Base-by-base conservation (phyloP, 2,888 invertebrate genomes). In the Aleiodes alternator region DNA sequence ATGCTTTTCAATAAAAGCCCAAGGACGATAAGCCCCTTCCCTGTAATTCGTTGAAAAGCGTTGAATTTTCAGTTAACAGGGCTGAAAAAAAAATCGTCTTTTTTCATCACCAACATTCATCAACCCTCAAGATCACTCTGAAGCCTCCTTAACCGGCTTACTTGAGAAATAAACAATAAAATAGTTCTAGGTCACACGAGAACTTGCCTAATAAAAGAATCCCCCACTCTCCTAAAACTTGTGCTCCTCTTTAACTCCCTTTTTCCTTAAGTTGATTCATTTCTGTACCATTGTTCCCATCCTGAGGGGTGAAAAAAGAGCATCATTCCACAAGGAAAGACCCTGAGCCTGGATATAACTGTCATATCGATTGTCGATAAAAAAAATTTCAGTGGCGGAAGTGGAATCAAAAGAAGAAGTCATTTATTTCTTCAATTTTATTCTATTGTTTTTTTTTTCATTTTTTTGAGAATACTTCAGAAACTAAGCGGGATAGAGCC, bases 1-100 rank as follows among this genome's bases (percentile, higher is more conserved):
- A 71, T 59, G 59, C 51, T 53, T 76, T 69, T 76, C 72, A 72
- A 76, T 76, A 61, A 69, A 61, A 76, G 50, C 14, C 23, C 29
- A 29, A 51, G 53, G 48, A 38, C 38, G 5, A 38, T 48, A 64
- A 64, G 14, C 64, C 48, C 11, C 3, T 14, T 43, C 3, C 8
- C 34, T 29, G 48, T 64, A 48, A 64, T 64, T 48, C 48, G 64
- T 64, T 5, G 8, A 38, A 38, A 38, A 38, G 5, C 38, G 38
- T 5, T 16, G 48, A 64, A 64, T 64, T 64, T 43, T 64, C 43
- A 61, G 31, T 61, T 61, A n/a, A 31, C 16, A 38, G 43, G 38
- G 8, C 38, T 38, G 8, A 3, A 38, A 38, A 38, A 38, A 38
- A 38, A 5, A 38, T 38, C 38, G 38, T 38, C 8, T 8, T 38